Percentiles rank a stretch among this genome's conserved stretches.
phyloP scores from a whole-genome alignment of 2,113 vertebrate species.

The Trogon surrucura region DNA sequence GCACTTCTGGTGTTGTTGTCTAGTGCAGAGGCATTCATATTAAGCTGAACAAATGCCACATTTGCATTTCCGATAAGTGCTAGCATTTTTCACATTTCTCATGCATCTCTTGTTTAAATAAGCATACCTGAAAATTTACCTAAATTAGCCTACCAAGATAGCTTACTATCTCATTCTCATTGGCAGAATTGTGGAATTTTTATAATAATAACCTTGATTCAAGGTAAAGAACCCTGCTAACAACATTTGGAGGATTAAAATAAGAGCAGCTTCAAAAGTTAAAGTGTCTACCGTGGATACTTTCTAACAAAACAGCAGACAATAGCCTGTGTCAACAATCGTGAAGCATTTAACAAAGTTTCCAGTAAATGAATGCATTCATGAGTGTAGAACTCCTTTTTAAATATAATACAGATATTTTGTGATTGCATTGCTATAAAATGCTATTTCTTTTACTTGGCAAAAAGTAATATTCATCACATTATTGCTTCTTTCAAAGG shows the following conservation, averaged over 20 bases:
- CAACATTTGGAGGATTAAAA: constrained; percentile 23
- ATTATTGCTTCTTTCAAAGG: constrained; percentile 23
- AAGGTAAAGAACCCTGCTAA: constrained; percentile 33
- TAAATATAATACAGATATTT: background rate
- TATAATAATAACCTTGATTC: constrained; percentile 52
- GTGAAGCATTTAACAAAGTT: constrained; percentile 7
- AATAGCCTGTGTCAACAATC: background rate
- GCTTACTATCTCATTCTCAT: constrained; percentile 27
- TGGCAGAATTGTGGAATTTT: background rate
- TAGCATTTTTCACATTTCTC: constrained; percentile 68
- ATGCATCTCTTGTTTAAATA: constrained; percentile 57
- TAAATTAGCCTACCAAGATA: constrained; percentile 59
- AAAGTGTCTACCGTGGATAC: background rate
- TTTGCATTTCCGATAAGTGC: constrained; percentile 81
- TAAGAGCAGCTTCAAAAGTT: constrained; percentile 25
- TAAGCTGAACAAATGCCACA: constrained; percentile 83
- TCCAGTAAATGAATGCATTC: background rate
- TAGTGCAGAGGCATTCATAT: constrained; percentile 72
- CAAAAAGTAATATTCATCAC: background rate
- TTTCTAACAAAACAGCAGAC: constrained; percentile 29
- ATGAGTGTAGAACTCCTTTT: background rate
- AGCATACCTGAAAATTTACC: constrained; percentile 63
- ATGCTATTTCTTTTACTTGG: background rate
- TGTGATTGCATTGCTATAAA: background rate
- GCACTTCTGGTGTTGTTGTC: constrained; percentile 72